Base-by-base conservation (phyloP, 2,888 invertebrate species). In the Escarpia spicata region DNA sequence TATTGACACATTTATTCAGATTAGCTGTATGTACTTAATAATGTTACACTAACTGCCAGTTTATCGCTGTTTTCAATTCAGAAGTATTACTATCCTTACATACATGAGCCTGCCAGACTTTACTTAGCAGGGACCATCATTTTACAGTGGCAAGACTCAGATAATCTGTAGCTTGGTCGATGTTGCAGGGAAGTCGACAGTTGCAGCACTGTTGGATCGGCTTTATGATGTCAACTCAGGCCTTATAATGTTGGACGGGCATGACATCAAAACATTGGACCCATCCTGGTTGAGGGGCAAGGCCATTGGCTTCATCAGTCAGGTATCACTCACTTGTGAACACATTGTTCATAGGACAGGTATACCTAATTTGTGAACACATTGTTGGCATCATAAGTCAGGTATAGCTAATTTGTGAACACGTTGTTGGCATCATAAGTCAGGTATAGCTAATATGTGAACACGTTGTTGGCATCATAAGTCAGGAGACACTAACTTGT, bases 191-290 rank as follows among this genome's bases (percentile, higher is more conserved):
- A 99, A 99, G 97, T 99, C 99, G 0, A 99, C 99, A 0, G 97
- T 99, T 43, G 99, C 98, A 2, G 97, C 98, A 0, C 97, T 99
- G 90, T 96, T 99, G 91, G 99, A 99, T 97, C 97, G 98, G 97
- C 98, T 99, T 96, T 99, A 99, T 96, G 98, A 98, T 95, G 97
- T 98, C 0, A 97, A 97, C 93, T 95, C 96, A 0, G 99, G 99
- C 0, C 95, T 97, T 90, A 97, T 99, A 45, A 97, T 97, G n/a
- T 97, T 99, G 93, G 98, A 98, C 95, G 98, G 98, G 0, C 96
- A 97, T 26, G 97, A 98, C 95, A 96, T 99, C 0, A 97, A 97
- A 91, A 97, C 97, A 0, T 96, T 98, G 93, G 98, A 98, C 96
- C 98, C 98, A 0, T 97, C 97, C 90, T 99, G 99, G 98, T 97